These are phyloP conservation scores for Gymnosoma rotundatum DNA, from an alignment of 2,888 invertebrate genomes.

Conservation along the genomic window DNA sequence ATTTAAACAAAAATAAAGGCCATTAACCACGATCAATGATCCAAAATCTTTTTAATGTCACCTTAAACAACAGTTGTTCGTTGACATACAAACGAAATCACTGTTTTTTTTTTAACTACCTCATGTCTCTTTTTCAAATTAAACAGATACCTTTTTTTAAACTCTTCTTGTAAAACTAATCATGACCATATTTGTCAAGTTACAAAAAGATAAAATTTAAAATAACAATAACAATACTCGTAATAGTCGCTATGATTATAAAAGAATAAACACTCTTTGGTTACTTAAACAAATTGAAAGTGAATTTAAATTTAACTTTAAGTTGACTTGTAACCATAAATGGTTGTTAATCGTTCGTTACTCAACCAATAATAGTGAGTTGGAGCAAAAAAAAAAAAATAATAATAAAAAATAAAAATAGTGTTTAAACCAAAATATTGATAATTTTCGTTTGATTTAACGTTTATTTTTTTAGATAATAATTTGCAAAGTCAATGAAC, in stretches of 20 bases:
- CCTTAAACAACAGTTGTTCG: conserved; percentile 17
- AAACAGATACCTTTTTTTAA: neutral
- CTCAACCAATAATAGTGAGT: conserved; percentile 41
- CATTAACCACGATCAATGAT: conserved; percentile 38
- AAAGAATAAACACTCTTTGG: conserved; percentile 18
- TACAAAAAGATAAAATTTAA: conserved; percentile 16
- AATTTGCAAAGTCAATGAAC: conserved; percentile 55
- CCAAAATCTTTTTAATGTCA: conserved; percentile 40
- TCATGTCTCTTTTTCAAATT: conserved; percentile 11
- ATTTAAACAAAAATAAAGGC: neutral
- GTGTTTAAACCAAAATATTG: conserved; percentile 1
- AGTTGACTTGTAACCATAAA: conserved; percentile 60
- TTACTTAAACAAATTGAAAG: conserved; percentile 66
- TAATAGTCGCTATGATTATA: neutral
- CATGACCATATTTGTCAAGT: conserved; percentile 64
- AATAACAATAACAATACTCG: conserved; percentile 4
- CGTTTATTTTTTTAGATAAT: conserved; percentile 40
- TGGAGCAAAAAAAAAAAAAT: neutral
- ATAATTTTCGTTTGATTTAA: conserved; percentile 21
- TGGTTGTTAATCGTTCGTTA: conserved; percentile 37
- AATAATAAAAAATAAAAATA: neutral
- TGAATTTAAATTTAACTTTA: conserved; percentile 62
- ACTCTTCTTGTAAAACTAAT: conserved; percentile 61
- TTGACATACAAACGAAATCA: neutral
- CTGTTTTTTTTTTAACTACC: neutral